phyloP scores from a whole-genome alignment of 2,888 invertebrate genomes.

The Myopa tessellatipennis region DNA sequence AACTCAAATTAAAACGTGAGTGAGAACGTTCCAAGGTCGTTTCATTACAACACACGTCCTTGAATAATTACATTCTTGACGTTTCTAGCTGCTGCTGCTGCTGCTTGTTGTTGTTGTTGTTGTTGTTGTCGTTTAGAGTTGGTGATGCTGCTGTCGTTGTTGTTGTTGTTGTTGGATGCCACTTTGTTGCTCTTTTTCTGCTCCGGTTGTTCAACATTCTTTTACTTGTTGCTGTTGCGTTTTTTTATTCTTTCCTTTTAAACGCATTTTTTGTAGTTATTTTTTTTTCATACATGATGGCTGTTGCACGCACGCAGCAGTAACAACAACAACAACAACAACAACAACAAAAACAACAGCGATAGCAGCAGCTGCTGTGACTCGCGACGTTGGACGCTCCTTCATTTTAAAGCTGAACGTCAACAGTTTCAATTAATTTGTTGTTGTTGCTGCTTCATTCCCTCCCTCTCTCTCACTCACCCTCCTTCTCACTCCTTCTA shows the following conservation, averaged over 20 bases:
- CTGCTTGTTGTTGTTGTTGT: slow-evolving; percentile 7
- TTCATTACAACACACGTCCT: slow-evolving; percentile 38
- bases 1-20: background rate
- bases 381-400: too few relatives aligned
- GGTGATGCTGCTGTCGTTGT: slow-evolving; percentile 15
- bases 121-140: background rate
- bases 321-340: slow-evolving; percentile 18
- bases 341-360: slow-evolving; percentile 31
- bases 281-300: background rate
- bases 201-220: background rate
- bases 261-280: slow-evolving; percentile 2
- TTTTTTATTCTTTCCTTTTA: background rate
- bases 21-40: slow-evolving; percentile 33
- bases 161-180: slow-evolving; percentile 10
- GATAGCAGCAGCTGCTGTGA: background rate
- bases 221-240: background rate
- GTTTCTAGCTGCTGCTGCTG: slow-evolving; percentile 19
- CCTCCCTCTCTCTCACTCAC: slow-evolving; percentile 6
- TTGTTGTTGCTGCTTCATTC: background rate
- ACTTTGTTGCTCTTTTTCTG: background rate
- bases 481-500: background rate
- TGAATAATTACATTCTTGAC: slow-evolving; percentile 37
- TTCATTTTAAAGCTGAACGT: too few relatives aligned
- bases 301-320: slow-evolving; percentile 29
- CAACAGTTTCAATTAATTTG: background rate